Conservation (phyloP, 2,888 invertebrate genomes). For the Acleris laterana region DNA sequence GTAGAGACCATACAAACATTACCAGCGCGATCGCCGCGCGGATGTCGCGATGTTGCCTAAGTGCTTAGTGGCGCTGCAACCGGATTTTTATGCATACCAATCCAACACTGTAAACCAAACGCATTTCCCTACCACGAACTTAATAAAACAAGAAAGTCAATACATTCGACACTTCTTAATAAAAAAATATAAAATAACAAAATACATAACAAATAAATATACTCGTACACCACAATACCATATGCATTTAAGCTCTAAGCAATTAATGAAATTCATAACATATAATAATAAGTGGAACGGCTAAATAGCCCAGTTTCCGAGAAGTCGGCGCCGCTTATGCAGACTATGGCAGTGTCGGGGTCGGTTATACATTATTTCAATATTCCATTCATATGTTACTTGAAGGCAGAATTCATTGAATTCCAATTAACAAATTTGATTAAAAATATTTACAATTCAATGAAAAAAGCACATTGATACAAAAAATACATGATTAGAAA, state of each 20-base stretch:
- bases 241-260: constrained; percentile 15
- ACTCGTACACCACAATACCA: background rate
- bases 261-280: too few species aligned
- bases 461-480: constrained; percentile 56
- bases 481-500: constrained; percentile 53
- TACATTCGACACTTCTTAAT: constrained; percentile 20
- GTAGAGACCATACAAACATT: too few species aligned
- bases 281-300: too few species aligned
- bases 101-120: background rate
- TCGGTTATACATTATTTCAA: constrained; percentile 13
- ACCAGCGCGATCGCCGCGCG: too few species aligned
- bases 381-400: constrained; percentile 3
- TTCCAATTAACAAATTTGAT: constrained; percentile 45
- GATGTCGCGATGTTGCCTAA: too few species aligned
- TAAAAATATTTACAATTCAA: constrained; percentile 42
- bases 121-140: background rate
- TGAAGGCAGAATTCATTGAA: constrained; percentile 50
- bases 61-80: too few species aligned
- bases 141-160: constrained; percentile 1
- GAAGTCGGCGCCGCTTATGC: too few species aligned
- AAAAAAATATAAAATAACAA: constrained; percentile 12
- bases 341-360: constrained; percentile 29
- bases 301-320: too few species aligned
- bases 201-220: constrained; percentile 22
- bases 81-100: background rate